Percentiles rank a stretch among this genome's conserved stretches.
phyloP scores from a whole-genome alignment of 2,888 invertebrate genomes.

The Eubasilissa splendida region DNA sequence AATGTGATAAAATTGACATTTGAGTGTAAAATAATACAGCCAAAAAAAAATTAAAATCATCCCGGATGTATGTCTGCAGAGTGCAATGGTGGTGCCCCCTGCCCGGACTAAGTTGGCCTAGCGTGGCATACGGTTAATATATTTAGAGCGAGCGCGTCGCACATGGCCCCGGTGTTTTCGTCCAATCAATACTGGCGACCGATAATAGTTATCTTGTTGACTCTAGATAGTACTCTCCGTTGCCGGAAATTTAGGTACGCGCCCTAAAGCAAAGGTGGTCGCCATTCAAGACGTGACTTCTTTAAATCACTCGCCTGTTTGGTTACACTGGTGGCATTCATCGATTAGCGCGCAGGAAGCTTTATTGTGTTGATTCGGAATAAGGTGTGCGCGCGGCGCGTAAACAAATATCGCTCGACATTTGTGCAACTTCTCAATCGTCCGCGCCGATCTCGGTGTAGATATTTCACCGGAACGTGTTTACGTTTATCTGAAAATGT shows the following conservation, averaged over 20 bases:
- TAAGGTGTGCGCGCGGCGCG: slow-evolving; percentile 22
- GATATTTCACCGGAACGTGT: slow-evolving; percentile 1
- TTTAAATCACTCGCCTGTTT: slow-evolving; percentile 34
- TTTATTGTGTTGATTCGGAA: not conserved
- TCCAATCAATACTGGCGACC: slow-evolving; percentile 30
- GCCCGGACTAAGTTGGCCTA: not conserved
- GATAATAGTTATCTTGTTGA: slow-evolving; percentile 36
- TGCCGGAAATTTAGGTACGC: slow-evolving; percentile 25
- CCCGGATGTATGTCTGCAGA: not conserved
- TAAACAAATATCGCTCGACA: slow-evolving; percentile 6
- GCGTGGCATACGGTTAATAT: slow-evolving; percentile 6
- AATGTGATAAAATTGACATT: too few relatives aligned
- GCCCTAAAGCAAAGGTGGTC: slow-evolving; percentile 10
- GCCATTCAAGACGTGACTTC: slow-evolving; percentile 19
- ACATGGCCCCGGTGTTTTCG: slow-evolving; percentile 25
- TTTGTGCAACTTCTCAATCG: slow-evolving; percentile 20
- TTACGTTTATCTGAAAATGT: slow-evolving; percentile 22
- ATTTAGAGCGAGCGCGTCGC: not conserved
- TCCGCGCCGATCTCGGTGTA: slow-evolving; percentile 10
- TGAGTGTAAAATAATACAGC: too few relatives aligned
- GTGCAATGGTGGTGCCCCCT: not conserved
- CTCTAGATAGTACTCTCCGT: slow-evolving; percentile 19
- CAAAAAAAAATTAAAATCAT: not conserved
- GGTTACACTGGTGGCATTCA: not conserved
- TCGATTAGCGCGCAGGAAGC: not conserved